phyloP scores from a whole-genome alignment of 2,797 vertebrate species.

The Momotus momota region DNA sequence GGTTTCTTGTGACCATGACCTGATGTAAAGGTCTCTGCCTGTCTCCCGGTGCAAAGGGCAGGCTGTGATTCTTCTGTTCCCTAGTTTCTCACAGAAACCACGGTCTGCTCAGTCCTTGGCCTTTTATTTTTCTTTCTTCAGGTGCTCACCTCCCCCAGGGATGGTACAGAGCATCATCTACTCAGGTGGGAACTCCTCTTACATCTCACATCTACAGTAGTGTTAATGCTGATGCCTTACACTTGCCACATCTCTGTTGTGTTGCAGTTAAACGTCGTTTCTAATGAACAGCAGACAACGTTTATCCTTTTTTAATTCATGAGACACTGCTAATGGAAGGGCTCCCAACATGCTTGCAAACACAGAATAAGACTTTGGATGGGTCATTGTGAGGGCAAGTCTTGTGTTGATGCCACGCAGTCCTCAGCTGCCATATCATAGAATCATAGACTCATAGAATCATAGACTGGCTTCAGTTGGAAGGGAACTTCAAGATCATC shows the following conservation, averaged over 20 bases:
- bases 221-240: background rate
- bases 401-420: background rate
- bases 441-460: too few relatives aligned
- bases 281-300: rapidly evolving
- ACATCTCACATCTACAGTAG: rapidly evolving
- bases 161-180: background rate
- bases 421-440: background rate
- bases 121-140: background rate
- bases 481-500: too few relatives aligned
- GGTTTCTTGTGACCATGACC: background rate
- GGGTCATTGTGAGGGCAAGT: background rate
- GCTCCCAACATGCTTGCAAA: background rate
- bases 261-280: background rate
- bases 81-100: background rate
- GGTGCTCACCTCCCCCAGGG: background rate
- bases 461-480: too few relatives aligned
- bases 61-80: background rate
- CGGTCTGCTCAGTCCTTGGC: background rate
- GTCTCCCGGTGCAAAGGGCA: background rate
- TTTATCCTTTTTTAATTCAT: background rate
- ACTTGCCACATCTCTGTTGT: background rate
- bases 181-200: background rate
- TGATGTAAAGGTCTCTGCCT: background rate
- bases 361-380: background rate
- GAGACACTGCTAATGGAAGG: background rate